A percentile compares a stretch with the other conserved stretches of the same genome.
Evolutionary conservation across 1,140 invertebrate genomes (phyloP).

Genomic region (Mesaphorura yosii): DNA sequence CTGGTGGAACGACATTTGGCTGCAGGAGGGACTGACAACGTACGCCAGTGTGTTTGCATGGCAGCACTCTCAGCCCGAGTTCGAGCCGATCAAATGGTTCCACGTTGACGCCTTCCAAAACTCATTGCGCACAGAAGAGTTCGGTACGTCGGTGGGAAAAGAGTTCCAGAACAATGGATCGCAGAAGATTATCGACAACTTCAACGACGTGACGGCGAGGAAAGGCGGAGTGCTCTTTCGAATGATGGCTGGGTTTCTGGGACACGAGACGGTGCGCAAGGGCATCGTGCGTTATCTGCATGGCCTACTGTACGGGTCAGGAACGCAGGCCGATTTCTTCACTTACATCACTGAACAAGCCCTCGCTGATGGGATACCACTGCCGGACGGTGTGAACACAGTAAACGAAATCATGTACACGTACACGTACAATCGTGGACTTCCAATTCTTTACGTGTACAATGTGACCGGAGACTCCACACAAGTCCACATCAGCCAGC

Average conservation of each 20-base stretch:
- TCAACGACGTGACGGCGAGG: not conserved
- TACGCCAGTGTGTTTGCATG: not conserved
- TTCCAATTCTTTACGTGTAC: slow-evolving; percentile 66
- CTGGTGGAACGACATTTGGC: slow-evolving; percentile 39
- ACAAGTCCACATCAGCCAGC: too few relatives aligned
- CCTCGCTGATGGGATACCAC: slow-evolving; percentile 46
- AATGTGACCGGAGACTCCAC: too few relatives aligned
- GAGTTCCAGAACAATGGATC: not conserved
- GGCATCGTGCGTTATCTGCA: not conserved
- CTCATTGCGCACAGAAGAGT: not conserved
- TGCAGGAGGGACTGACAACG: slow-evolving; percentile 21
- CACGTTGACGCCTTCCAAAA: not conserved
- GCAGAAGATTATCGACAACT: not conserved
- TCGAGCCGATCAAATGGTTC: too few relatives aligned
- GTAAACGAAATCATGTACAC: slow-evolving; percentile 73
- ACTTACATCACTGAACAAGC: slow-evolving; percentile 59
- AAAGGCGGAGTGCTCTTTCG: not conserved
- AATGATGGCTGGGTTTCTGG: not conserved
- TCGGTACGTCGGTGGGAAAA: too few relatives aligned
- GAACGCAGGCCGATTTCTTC: slow-evolving; percentile 78
- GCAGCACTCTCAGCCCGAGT: not conserved
- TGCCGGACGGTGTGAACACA: slow-evolving; percentile 42
- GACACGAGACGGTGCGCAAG: not conserved
- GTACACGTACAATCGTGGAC: slow-evolving; percentile 79
- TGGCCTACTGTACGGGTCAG: slow-evolving; percentile 41